Evolutionary conservation across 2,888 invertebrate species (phyloP).

Genomic region (Pachymerium ferrugineum): DNA sequence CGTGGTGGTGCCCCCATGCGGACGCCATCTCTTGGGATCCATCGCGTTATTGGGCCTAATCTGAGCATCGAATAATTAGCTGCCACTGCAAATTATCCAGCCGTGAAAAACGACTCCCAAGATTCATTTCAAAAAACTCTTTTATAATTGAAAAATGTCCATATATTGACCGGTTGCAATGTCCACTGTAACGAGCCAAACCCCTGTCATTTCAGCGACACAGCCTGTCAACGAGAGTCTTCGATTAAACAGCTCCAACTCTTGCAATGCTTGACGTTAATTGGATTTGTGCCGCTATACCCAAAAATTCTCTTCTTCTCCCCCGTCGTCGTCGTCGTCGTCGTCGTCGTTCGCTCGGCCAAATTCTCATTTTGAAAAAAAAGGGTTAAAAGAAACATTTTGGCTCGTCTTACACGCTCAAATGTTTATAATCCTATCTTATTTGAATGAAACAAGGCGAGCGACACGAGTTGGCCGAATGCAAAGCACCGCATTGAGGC

Average conservation of each 20-base stretch:
- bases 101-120: slow-evolving; percentile 19
- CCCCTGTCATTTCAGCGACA: slow-evolving; percentile 6
- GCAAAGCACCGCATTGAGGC: slow-evolving; percentile 19
- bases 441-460: background rate
- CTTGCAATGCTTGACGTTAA: slow-evolving; percentile 4
- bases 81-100: slow-evolving; percentile 13
- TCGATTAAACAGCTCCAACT: background rate
- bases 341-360: background rate
- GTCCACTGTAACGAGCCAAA: slow-evolving; percentile 16
- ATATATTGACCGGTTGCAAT: background rate
- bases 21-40: slow-evolving; percentile 10
- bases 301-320: background rate
- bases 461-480: slow-evolving; percentile 1
- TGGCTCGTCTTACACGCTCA: background rate
- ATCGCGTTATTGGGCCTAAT: slow-evolving; percentile 10
- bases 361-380: too few species aligned
- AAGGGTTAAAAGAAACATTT: too few species aligned
- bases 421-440: background rate
- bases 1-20: slow-evolving; percentile 7
- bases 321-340: background rate
- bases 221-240: slow-evolving; percentile 1
- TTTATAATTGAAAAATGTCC: too few species aligned
- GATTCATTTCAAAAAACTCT: too few species aligned
- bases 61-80: slow-evolving; percentile 27
- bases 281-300: background rate